Base-by-base conservation (phyloP, 1,140 invertebrate species). In the Chlorops oryzae region DNA sequence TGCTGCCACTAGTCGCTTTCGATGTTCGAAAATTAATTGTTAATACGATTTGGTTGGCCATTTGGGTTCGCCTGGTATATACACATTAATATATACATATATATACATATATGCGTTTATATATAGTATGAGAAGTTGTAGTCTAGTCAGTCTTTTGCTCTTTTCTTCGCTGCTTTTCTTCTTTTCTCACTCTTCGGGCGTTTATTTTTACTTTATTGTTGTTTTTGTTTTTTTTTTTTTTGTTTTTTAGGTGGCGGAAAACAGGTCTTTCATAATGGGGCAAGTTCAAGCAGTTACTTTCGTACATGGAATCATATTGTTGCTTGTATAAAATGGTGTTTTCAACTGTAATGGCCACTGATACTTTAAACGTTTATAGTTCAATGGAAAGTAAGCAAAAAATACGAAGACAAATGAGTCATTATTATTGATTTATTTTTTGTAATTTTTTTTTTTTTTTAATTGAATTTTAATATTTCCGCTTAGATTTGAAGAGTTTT, bases 31-130 rank as follows among this genome's bases (percentile, higher is more conserved):
- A 68, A 68, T 62, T 68, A 68, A 68, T 68, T 68, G 57, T 65
- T 56, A 63, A 68, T 63, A 59, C 55, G 56, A 61, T 68, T 67
- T 68, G 61, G 62, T 68, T 68, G 65, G 65, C 58, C 57, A n/a
- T n/a, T n/a, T n/a, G n/a, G n/a, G n/a, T n/a, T n/a, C n/a, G n/a
- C n/a, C n/a, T n/a, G n/a, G n/a, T n/a, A n/a, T n/a, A n/a, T n/a
- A n/a, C n/a, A n/a, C n/a, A n/a, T n/a, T n/a, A n/a, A n/a, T n/a
- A n/a, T n/a, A n/a, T n/a, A n/a, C n/a, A n/a, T n/a, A n/a, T n/a
- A n/a, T n/a, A n/a, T n/a, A n/a, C n/a, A n/a, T n/a, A n/a, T n/a
- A n/a, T n/a, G n/a, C n/a, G n/a, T n/a, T n/a, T n/a, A n/a, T n/a
- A n/a, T n/a, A n/a, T n/a, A n/a, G n/a, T n/a, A n/a, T n/a, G n/a